Evolutionary conservation across 37 sponge, comb jelly and placozoan genomes (phyloP).

Genomic region (Spongilla lacustris): DNA sequence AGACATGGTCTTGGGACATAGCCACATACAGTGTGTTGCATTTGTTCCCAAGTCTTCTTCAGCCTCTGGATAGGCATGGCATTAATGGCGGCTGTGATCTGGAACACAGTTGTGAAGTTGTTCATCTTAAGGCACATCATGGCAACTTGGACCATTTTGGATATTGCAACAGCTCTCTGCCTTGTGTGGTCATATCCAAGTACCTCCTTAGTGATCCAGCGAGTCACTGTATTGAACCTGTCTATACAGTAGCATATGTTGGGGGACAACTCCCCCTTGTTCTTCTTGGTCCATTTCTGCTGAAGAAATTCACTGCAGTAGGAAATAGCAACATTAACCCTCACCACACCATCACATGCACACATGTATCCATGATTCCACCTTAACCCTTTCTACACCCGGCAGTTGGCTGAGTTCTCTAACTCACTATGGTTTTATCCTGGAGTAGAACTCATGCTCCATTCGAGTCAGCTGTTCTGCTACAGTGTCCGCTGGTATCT

Average conservation of each 20-base stretch:
- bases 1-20: no score
- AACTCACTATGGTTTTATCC: constrained; percentile 70
- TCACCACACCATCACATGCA: not conserved
- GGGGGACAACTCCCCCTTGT: constrained; percentile 60
- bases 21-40: constrained; percentile 40
- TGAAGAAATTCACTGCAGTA: constrained; percentile 60
- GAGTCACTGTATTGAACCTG: constrained; percentile 62
- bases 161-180: constrained; percentile 40
- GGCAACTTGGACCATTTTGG: constrained; percentile 43
- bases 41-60: constrained; percentile 64
- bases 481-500: constrained; percentile 30
- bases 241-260: constrained; percentile 59
- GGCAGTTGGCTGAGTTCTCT: not conserved
- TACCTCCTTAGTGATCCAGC: constrained; percentile 55
- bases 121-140: constrained; percentile 21
- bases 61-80: constrained; percentile 56
- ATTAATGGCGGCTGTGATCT: constrained; percentile 47
- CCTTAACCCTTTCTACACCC: not conserved
- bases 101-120: constrained; percentile 68
- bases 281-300: constrained; percentile 77
- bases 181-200: constrained; percentile 33
- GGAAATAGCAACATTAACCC: not conserved
- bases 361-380: not conserved
- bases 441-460: constrained; percentile 60
- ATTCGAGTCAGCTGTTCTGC: constrained; percentile 62